These are phyloP conservation scores for Eupristina koningsbergeri DNA, from an alignment of 1,140 invertebrate genomes.

Conservation along the genomic window DNA sequence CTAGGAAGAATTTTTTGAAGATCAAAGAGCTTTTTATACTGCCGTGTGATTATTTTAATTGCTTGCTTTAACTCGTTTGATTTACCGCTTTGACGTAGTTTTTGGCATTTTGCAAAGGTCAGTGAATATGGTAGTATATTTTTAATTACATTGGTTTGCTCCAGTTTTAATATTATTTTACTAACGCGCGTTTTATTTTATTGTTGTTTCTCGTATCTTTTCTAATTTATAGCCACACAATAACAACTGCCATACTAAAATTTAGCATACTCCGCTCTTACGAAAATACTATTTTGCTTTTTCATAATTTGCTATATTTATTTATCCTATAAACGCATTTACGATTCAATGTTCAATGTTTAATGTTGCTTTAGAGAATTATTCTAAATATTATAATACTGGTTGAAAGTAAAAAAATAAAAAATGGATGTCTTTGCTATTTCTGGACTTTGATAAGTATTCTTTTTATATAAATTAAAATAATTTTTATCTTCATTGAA, in stretches of 20 bases:
- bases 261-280: neutral
- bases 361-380: too few relatives aligned
- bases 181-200: neutral
- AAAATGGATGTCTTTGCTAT: too few relatives aligned
- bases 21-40: neutral
- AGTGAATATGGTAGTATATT: constrained; percentile 63
- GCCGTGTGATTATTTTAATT: neutral
- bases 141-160: neutral
- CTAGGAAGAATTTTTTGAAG: constrained; percentile 51
- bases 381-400: too few relatives aligned
- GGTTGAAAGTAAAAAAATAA: too few relatives aligned
- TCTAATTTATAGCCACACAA: neutral
- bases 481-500: too few relatives aligned
- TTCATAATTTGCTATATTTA: too few relatives aligned
- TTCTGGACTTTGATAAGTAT: too few relatives aligned
- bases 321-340: too few relatives aligned
- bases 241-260: neutral
- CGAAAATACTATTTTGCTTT: too few relatives aligned
- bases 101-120: neutral
- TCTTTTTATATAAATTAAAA: too few relatives aligned
- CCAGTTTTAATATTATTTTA: neutral
- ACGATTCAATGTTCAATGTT: too few relatives aligned
- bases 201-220: neutral
- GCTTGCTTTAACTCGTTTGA: neutral
- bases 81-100: neutral